phyloP scores from a whole-genome alignment of 2,888 invertebrate species.

The Tiliacea citrago region DNA sequence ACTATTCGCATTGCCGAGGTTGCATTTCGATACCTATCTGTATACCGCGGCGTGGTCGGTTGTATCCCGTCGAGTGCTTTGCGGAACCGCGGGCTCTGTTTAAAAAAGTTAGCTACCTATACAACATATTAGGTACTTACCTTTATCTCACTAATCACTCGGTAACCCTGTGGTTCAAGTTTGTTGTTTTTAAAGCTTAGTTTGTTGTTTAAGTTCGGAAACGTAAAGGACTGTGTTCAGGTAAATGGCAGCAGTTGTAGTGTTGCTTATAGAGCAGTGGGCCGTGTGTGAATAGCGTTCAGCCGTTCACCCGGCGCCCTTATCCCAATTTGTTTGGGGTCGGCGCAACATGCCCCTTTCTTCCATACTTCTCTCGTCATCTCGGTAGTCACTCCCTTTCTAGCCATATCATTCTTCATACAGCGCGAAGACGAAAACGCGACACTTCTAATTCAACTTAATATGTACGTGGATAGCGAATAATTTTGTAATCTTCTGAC shows the following conservation, averaged over 20 bases:
- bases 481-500: neutral
- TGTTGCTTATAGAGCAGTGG: neutral
- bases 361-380: too few species aligned
- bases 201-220: neutral
- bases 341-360: too few species aligned
- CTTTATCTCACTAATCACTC: neutral
- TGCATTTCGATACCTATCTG: constrained; percentile 56
- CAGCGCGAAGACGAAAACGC: too few species aligned
- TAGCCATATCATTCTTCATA: too few species aligned
- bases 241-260: neutral
- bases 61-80: constrained; percentile 16
- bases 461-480: neutral
- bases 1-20: constrained; percentile 71
- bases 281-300: constrained; percentile 2
- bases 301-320: too few species aligned
- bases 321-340: too few species aligned
- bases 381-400: too few species aligned
- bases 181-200: neutral
- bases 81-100: constrained; percentile 17
- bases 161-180: neutral
- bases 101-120: constrained; percentile 10
- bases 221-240: neutral
- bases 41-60: constrained; percentile 1
- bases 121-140: too few species aligned
- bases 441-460: neutral